Percentiles rank a stretch among this genome's conserved stretches.
phyloP scores from a whole-genome alignment of 92 coral and sea anemone species.

The Pocillopora grandis region DNA sequence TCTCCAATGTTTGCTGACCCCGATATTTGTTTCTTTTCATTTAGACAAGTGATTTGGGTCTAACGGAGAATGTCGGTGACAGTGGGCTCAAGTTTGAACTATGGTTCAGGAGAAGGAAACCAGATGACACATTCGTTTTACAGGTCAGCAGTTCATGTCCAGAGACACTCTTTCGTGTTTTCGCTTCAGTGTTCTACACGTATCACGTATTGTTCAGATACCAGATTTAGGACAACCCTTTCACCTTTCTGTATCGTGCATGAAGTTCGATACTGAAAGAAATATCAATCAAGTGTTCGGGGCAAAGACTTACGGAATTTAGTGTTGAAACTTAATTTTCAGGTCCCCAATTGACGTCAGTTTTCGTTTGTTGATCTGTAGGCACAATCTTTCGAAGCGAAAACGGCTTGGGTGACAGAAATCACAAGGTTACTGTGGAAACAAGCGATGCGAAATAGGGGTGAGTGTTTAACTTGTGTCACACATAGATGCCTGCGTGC shows the following conservation, averaged over 20 bases:
- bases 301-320: not conserved
- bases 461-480: conserved; percentile 23
- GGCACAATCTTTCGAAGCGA: conserved; percentile 82
- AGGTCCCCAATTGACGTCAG: not conserved
- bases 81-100: conserved; percentile 93
- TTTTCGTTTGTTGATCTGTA: conserved; percentile 13
- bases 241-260: too few species aligned
- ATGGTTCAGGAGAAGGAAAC: conserved; percentile 89
- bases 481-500: too few species aligned
- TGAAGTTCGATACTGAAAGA: too few species aligned
- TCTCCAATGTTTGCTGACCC: not conserved
- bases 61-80: conserved; percentile 94
- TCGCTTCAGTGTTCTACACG: too few species aligned
- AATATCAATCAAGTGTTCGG: too few species aligned
- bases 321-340: not conserved
- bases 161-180: too few species aligned
- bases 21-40: conserved; percentile 9
- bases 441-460: conserved; percentile 97
- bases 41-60: conserved; percentile 92
- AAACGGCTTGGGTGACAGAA: conserved; percentile 95
- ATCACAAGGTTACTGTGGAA: conserved; percentile 94
- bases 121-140: conserved; percentile 80
- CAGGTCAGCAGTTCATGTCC: conserved; percentile 64
- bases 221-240: too few species aligned
- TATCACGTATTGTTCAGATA: too few species aligned